Evolutionary conservation across 2,113 vertebrate species (phyloP).

Genomic region (Nicator chloris): DNA sequence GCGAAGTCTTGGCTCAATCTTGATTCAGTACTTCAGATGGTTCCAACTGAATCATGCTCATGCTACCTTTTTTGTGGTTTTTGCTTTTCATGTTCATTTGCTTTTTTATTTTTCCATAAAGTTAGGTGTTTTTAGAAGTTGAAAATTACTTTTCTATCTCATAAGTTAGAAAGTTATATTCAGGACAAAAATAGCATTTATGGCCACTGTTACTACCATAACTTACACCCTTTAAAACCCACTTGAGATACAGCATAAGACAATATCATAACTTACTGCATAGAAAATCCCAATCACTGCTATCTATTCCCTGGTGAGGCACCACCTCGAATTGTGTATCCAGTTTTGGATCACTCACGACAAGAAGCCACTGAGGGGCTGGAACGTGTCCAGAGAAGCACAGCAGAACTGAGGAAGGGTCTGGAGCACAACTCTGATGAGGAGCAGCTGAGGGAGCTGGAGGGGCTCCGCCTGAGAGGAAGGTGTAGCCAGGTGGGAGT

Average conservation of each 20-base stretch:
- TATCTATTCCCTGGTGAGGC: not conserved
- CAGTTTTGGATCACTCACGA: not conserved
- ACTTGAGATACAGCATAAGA: not conserved
- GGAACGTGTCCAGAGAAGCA: accelerated
- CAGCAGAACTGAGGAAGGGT: accelerated
- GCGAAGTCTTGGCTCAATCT: not conserved
- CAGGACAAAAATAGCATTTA: not conserved
- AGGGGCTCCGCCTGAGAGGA: accelerated
- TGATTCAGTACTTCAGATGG: not conserved
- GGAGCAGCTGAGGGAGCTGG: not conserved
- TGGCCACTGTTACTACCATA: not conserved
- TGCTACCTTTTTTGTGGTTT: not conserved
- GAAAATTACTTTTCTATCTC: not conserved
- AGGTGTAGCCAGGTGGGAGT: not conserved
- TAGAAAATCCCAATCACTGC: not conserved
- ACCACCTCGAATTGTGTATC: accelerated
- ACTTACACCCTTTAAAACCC: not conserved
- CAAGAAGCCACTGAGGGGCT: not conserved
- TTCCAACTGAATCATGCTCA: not conserved
- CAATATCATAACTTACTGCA: not conserved
- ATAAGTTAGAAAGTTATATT: not conserved
- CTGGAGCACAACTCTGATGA: too few species aligned
- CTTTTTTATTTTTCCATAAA: not conserved
- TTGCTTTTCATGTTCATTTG: not conserved
- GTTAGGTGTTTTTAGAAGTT: not conserved